Conservation (phyloP, 1,140 invertebrate genomes). For the Drosophila virilis region DNA sequence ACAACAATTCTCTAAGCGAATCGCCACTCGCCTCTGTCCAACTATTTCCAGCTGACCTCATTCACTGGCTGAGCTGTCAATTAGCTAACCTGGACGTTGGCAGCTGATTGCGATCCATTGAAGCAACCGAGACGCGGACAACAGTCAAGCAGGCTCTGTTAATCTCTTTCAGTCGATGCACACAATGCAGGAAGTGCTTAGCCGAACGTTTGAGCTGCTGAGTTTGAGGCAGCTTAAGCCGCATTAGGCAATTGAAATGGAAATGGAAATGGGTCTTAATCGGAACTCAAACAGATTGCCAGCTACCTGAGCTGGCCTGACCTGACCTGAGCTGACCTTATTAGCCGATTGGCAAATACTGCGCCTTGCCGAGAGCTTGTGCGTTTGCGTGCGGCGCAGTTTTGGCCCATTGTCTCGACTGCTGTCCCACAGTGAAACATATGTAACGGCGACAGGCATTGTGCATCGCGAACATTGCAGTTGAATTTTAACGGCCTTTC, state of each 20-base stretch:
- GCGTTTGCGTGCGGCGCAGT: neutral
- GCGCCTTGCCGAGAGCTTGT: neutral
- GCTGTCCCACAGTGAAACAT: slow-evolving; percentile 45
- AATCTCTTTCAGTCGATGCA: slow-evolving; percentile 24
- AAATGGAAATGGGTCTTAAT: slow-evolving; percentile 22
- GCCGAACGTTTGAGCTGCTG: neutral
- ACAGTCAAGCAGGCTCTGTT: slow-evolving; percentile 22
- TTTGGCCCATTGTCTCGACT: slow-evolving; percentile 11
- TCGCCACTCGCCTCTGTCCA: neutral
- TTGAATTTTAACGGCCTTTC: slow-evolving; percentile 46
- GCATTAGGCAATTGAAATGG: slow-evolving; percentile 41
- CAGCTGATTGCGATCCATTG: slow-evolving; percentile 33
- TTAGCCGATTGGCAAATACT: slow-evolving; percentile 45
- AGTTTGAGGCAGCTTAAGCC: slow-evolving; percentile 33
- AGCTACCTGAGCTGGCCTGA: slow-evolving; percentile 50
- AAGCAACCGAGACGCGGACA: slow-evolving; percentile 19
- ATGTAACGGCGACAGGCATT: slow-evolving; percentile 64
- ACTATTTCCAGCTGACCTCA: slow-evolving; percentile 44
- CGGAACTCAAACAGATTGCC: slow-evolving; percentile 25
- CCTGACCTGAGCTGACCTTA: slow-evolving; percentile 36
- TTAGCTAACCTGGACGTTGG: slow-evolving; percentile 14
- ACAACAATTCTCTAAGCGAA: neutral
- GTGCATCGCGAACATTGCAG: slow-evolving; percentile 46
- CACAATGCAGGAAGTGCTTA: slow-evolving; percentile 41
- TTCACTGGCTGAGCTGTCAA: slow-evolving; percentile 42